Evolutionary conservation across 1,140 invertebrate genomes (phyloP), one percentile per base, ranked within the genome.

Genomic region (Brachionus asplanchnoidis): DNA sequence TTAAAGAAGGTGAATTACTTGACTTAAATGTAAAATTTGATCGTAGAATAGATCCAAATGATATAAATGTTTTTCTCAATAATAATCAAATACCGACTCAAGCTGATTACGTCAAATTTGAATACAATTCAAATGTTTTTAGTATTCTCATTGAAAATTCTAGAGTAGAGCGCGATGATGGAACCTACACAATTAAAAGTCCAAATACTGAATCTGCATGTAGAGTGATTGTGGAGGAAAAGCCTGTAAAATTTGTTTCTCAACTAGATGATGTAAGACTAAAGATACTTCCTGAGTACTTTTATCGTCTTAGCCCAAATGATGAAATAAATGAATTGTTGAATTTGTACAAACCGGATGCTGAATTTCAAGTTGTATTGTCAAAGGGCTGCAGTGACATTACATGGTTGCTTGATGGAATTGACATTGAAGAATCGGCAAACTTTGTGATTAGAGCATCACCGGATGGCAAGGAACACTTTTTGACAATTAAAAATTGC

Each of bases 191-290:
- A 60, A 26, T 82, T 7, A 23, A 26, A 28, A 42, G 20, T 20
- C 79, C 79, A 36, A 82, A 82, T 46, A 36, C 79, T 46, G 53
- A 82, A 82, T 82, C 79, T 14, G 50, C 36, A 26, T 82, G 79
- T 17, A 65, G 1, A 20, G 50, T 65, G 12, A 65, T 65, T 32
- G 26, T 82, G 11, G 53, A 82, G 17, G 28, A 42, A 14, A 82
- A 66, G 26, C 79, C 79, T 28, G 32, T 46, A 1, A 82, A 82
- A 17, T 82, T 82, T 26, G 4, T 66, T 40, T 65, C 53, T 9
- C 32, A 60, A 65, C 28, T 82, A 11, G 79, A 82, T 6, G 42
- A 82, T 44, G 32, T 82, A n/a, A 60, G 36, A 7, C 14, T 82
- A 20, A 82, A 68, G 32, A 44, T 82, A 23, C 42, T 82, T 6